These are phyloP conservation scores for Orthonyx spaldingii DNA, from an alignment of 2,113 vertebrate genomes.

Conservation along the genomic window DNA sequence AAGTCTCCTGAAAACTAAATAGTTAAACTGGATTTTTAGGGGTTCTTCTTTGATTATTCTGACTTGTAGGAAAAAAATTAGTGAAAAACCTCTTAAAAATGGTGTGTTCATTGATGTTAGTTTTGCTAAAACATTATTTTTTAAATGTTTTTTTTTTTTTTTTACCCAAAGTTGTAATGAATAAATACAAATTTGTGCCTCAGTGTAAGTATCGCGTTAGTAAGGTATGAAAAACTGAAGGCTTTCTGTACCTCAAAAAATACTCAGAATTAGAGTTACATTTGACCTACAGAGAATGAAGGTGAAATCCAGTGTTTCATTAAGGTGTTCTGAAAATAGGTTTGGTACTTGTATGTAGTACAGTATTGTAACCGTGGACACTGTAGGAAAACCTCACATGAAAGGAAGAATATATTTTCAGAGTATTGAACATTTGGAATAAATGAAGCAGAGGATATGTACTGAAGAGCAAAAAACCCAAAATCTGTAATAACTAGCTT, in stretches of 20 bases:
- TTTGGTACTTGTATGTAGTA: not conserved
- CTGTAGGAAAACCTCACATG: not conserved
- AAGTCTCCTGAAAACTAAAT: not conserved
- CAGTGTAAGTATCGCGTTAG: not conserved
- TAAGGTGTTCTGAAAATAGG: not conserved
- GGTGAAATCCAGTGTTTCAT: not conserved
- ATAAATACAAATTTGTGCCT: not conserved
- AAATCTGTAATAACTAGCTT: not conserved
- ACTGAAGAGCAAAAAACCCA: not conserved
- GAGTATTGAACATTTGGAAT: not conserved
- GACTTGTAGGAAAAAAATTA: not conserved
- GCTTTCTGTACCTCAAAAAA: not conserved
- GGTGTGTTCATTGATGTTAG: rapidly evolving
- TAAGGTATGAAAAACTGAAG: not conserved
- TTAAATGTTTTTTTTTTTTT: not conserved
- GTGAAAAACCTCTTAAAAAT: not conserved
- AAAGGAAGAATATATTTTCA: not conserved
- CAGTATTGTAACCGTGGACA: not conserved
- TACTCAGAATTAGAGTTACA: not conserved
- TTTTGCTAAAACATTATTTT: not conserved
- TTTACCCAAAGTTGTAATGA: not conserved
- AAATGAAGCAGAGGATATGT: not conserved
- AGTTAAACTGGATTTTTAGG: not conserved
- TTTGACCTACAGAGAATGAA: not conserved
- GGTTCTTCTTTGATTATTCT: not conserved